phyloP scores from a whole-genome alignment of 1,140 invertebrate genomes.

The Scaptomyza pallida region DNA sequence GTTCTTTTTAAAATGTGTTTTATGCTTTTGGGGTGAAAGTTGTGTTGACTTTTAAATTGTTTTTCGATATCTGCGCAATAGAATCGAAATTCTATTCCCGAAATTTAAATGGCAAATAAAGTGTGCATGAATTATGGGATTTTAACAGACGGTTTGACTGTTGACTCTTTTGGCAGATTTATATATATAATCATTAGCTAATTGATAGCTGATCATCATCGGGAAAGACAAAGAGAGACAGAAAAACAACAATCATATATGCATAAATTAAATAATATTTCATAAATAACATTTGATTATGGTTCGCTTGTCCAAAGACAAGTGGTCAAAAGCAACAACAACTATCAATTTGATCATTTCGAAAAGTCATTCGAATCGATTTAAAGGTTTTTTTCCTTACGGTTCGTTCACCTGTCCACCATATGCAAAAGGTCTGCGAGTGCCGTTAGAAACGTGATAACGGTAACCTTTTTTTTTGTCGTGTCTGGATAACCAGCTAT shows the following conservation, averaged over 20 bases:
- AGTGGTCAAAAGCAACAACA: constrained; percentile 47
- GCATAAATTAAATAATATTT: constrained; percentile 72
- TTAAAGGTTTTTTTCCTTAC: constrained; percentile 38
- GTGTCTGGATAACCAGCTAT: too few relatives aligned
- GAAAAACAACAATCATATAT: constrained; percentile 3
- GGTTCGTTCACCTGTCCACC: constrained; percentile 23
- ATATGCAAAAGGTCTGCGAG: constrained; percentile 45
- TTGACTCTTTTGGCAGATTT: constrained; percentile 6
- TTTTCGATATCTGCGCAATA: constrained; percentile 9
- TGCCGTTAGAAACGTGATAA: constrained; percentile 76
- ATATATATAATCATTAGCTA: constrained; percentile 37
- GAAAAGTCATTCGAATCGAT: constrained; percentile 56
- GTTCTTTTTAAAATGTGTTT: constrained; percentile 30
- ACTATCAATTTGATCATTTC: constrained; percentile 60
- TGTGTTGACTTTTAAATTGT: constrained; percentile 32
- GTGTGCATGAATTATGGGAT: constrained; percentile 31
- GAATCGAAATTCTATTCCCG: too few relatives aligned
- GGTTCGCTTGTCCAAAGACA: constrained; percentile 26
- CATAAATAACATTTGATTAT: constrained; percentile 59
- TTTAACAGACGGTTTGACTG: background rate
- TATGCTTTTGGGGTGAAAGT: constrained; percentile 62
- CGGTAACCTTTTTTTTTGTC: constrained; percentile 6
- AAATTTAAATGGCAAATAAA: constrained; percentile 11
- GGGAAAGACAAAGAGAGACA: too few relatives aligned
- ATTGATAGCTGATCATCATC: constrained; percentile 31